Conservation (phyloP, 2,888 invertebrate genomes). For the Latrodectus elegans region DNA sequence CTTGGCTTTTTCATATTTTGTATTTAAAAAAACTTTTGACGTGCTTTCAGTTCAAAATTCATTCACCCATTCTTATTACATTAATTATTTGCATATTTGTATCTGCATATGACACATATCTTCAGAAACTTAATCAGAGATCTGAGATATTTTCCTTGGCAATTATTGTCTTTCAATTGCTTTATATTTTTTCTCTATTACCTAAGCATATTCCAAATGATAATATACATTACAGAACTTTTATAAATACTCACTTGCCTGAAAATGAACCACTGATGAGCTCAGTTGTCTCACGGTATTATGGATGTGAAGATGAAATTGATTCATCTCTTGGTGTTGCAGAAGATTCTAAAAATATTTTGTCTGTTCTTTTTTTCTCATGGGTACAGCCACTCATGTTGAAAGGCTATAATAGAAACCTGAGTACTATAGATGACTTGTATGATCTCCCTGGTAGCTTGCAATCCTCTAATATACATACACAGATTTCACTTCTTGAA, state of each 20-base stretch:
- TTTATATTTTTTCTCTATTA: slow-evolving; percentile 32
- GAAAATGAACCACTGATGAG: slow-evolving; percentile 48
- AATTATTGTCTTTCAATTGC: slow-evolving; percentile 16
- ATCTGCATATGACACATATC: slow-evolving; percentile 25
- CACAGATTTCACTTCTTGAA: neutral
- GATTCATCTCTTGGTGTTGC: slow-evolving; percentile 57
- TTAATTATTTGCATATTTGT: slow-evolving; percentile 21
- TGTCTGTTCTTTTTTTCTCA: slow-evolving; percentile 50
- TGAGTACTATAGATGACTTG: slow-evolving; percentile 52
- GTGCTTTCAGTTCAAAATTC: slow-evolving; percentile 18
- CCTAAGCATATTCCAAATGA: slow-evolving; percentile 3
- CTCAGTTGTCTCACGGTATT: slow-evolving; percentile 25
- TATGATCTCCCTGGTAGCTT: slow-evolving; percentile 49
- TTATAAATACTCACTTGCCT: slow-evolving; percentile 15
- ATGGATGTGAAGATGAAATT: slow-evolving; percentile 46
- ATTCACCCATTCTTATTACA: slow-evolving; percentile 20
- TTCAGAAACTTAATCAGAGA: neutral
- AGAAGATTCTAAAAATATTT: slow-evolving; percentile 46
- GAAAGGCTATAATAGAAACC: slow-evolving; percentile 47
- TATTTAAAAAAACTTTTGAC: slow-evolving; percentile 15
- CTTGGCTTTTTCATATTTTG: slow-evolving; percentile 30
- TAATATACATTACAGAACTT: neutral
- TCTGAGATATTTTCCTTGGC: neutral
- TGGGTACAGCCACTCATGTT: slow-evolving; percentile 62
- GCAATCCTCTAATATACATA: slow-evolving; percentile 26